Evolutionary conservation across 2,797 vertebrate genomes (phyloP).

Genomic region (Sebastes trivittatus): DNA sequence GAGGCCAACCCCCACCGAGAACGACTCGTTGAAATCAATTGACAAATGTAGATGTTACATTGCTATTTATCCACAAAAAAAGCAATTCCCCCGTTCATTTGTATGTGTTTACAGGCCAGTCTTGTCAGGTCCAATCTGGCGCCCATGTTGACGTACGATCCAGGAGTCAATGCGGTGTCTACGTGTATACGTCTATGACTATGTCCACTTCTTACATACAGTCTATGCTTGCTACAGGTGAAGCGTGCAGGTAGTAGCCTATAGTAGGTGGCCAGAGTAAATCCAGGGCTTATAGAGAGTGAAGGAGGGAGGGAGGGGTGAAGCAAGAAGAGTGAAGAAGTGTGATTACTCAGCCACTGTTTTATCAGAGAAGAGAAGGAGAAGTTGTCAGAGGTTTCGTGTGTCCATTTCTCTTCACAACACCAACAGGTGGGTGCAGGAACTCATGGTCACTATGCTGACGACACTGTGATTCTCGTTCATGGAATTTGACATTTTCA

Average conservation of each 20-base stretch:
- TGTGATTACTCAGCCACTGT: background rate
- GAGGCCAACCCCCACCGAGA: too few species aligned
- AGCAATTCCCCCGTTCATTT: rapidly evolving
- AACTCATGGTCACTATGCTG: background rate
- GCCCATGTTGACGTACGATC: too few species aligned
- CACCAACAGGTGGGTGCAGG: conserved; percentile 26
- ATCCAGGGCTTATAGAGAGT: conserved; percentile 33
- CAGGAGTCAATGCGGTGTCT: too few species aligned
- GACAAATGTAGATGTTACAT: too few species aligned
- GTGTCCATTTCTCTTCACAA: too few species aligned
- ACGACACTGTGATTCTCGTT: background rate
- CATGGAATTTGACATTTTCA: background rate
- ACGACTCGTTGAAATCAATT: too few species aligned
- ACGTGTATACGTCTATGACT: too few species aligned
- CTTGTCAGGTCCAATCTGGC: too few species aligned
- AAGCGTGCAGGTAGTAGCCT: background rate
- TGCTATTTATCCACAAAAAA: too few species aligned
- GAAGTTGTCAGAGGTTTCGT: background rate
- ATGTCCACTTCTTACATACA: too few species aligned
- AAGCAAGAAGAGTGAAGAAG: background rate
- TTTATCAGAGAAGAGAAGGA: background rate
- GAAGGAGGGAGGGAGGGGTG: background rate
- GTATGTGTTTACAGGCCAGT: too few species aligned
- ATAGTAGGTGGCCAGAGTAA: background rate
- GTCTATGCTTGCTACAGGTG: background rate